These are phyloP conservation scores for Bellardia pandia DNA, from an alignment of 2,888 invertebrate species.

Conservation along the genomic window DNA sequence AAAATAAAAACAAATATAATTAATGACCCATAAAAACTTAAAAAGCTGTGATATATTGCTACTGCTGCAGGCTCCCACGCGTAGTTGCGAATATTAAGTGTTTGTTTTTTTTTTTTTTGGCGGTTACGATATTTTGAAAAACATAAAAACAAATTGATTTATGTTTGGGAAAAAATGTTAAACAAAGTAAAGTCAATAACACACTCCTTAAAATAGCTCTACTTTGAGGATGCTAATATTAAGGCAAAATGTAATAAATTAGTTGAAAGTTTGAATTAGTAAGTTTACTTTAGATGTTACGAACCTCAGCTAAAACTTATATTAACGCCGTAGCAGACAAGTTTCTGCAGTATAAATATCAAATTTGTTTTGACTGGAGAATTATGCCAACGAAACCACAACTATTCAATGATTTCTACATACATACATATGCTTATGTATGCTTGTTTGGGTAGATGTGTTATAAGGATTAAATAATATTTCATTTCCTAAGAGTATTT, in stretches of 20 bases:
- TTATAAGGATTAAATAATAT: conserved; percentile 48
- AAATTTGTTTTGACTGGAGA: conserved; percentile 19
- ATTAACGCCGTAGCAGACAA: not conserved
- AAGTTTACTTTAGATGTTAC: not conserved
- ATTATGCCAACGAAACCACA: conserved; percentile 30
- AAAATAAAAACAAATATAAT: conserved; percentile 47
- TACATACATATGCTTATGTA: conserved; percentile 42
- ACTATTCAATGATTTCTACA: too few species aligned
- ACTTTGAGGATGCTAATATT: not conserved
- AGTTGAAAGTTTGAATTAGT: not conserved
- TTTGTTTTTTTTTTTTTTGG: conserved; percentile 19
- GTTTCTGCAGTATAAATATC: not conserved
- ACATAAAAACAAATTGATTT: conserved; percentile 39
- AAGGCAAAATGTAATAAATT: not conserved
- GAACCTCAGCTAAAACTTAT: not conserved
- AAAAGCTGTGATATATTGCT: conserved; percentile 65
- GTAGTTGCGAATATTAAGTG: not conserved
- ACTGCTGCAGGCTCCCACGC: conserved; percentile 32
- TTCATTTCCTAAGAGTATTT: conserved; percentile 35
- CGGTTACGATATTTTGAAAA: not conserved
- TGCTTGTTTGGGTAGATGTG: not conserved
- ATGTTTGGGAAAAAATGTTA: conserved; percentile 14
- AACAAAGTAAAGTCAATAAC: not conserved
- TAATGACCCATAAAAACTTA: conserved; percentile 69
- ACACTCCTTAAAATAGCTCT: not conserved